Conservation (phyloP, 2,797 vertebrate species). For the Anguilla anguilla region DNA sequence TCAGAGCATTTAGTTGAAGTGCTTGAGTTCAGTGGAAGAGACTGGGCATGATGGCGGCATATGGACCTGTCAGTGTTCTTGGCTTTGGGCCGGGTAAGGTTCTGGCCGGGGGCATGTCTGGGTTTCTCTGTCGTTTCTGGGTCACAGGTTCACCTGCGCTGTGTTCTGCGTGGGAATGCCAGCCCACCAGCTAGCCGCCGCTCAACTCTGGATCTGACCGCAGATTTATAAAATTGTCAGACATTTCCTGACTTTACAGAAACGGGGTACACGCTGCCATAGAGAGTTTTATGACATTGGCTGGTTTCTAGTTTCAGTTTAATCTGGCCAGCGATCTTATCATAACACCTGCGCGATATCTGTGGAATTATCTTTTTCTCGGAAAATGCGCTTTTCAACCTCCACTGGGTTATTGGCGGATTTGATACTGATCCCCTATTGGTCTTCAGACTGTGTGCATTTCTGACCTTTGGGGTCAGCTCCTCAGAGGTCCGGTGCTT, state of each 20-base stretch:
- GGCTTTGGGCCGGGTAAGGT: not conserved
- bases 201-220: not conserved
- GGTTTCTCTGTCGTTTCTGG: not conserved
- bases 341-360: not conserved
- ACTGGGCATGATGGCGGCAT: not conserved
- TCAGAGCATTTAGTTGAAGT: constrained; percentile 68
- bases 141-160: not conserved
- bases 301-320: not conserved
- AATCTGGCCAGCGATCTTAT: not conserved
- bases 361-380: not conserved
- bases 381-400: not conserved
- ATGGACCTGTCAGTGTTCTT: not conserved
- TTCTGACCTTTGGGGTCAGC: not conserved
- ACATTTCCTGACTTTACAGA: not conserved
- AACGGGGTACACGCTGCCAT: not conserved
- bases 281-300: not conserved
- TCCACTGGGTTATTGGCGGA: not conserved
- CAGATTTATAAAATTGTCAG: not conserved
- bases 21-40: constrained; percentile 27
- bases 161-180: not conserved
- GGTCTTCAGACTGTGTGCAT: not conserved
- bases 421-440: not conserved
- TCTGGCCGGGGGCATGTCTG: not conserved
- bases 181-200: not conserved
- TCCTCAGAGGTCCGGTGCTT: not conserved